A percentile compares a stretch with the other conserved stretches of the same genome.
Evolutionary conservation across 2,113 vertebrate species (phyloP).

Genomic region (Eurypyga helias): DNA sequence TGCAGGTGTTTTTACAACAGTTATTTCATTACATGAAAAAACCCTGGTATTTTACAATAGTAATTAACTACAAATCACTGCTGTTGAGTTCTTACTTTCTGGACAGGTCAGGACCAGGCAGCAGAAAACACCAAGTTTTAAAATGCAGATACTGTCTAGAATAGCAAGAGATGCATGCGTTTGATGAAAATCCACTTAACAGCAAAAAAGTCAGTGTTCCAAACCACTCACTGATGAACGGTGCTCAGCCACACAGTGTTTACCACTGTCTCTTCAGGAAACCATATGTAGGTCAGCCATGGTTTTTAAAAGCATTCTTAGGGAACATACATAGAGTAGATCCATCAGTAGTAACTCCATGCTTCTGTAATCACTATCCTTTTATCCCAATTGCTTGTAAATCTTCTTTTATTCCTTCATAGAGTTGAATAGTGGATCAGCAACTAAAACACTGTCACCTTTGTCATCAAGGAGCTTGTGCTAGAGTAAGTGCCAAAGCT

Average conservation of each 20-base stretch:
- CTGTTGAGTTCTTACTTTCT: neutral
- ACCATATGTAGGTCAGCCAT: neutral
- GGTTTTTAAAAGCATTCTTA: neutral
- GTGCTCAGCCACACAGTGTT: neutral
- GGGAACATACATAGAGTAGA: neutral
- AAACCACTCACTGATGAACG: fast-evolving
- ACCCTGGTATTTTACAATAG: neutral
- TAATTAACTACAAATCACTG: neutral
- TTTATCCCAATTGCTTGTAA: neutral
- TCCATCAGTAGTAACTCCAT: neutral
- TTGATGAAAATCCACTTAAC: neutral
- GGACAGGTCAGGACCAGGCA: neutral
- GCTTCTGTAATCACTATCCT: neutral
- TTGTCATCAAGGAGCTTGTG: neutral
- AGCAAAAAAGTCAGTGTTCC: neutral
- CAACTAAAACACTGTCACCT: neutral
- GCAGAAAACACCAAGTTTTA: neutral
- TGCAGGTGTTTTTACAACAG: neutral
- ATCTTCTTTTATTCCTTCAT: neutral
- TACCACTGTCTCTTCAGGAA: neutral
- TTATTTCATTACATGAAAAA: neutral
- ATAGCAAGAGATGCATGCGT: neutral
- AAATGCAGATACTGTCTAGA: neutral
- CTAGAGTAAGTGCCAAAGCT: neutral
- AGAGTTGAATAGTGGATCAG: neutral